These are phyloP conservation scores for Epinotia ramella DNA, from an alignment of 2,888 invertebrate species.

Conservation along the genomic window DNA sequence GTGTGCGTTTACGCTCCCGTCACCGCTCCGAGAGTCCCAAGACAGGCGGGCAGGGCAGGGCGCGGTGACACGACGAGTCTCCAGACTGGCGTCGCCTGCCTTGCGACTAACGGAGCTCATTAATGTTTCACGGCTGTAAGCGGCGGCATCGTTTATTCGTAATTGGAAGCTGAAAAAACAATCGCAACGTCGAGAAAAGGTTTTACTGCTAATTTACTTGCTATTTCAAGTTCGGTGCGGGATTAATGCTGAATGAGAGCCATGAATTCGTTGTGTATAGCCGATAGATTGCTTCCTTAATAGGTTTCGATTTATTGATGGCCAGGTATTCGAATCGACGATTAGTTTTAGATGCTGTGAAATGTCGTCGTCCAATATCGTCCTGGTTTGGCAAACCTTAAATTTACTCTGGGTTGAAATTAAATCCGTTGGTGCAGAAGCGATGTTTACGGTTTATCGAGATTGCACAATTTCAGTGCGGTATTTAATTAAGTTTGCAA, in stretches of 20 bases:
- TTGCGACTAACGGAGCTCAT: conserved; percentile 68
- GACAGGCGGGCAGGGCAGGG: conserved; percentile 45
- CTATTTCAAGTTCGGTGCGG: conserved; percentile 38
- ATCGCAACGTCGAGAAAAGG: conserved; percentile 64
- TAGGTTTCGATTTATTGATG: conserved; percentile 41
- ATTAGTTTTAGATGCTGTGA: conserved; percentile 36
- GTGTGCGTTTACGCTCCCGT: conserved; percentile 16
- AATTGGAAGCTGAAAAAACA: conserved; percentile 79
- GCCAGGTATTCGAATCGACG: conserved; percentile 34
- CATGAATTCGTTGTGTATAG: conserved; percentile 41
- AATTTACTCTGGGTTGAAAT: conserved; percentile 35
- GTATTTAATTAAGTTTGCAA: conserved; percentile 41
- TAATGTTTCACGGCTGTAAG: conserved; percentile 77
- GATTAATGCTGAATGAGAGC: conserved; percentile 65
- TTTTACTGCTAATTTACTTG: conserved; percentile 69
- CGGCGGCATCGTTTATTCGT: conserved; percentile 71
- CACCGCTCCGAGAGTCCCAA: conserved; percentile 12
- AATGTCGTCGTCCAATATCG: conserved; percentile 30
- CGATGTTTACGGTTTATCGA: conserved; percentile 37
- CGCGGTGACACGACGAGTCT: conserved; percentile 45
- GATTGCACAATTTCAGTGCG: conserved; percentile 31
- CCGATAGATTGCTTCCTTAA: conserved; percentile 43
- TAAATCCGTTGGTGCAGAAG: conserved; percentile 36
- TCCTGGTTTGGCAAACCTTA: conserved; percentile 18
- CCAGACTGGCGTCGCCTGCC: conserved; percentile 49